Evolutionary conservation across 2,888 invertebrate species (phyloP).

Genomic region (Melipona bicolor): DNA sequence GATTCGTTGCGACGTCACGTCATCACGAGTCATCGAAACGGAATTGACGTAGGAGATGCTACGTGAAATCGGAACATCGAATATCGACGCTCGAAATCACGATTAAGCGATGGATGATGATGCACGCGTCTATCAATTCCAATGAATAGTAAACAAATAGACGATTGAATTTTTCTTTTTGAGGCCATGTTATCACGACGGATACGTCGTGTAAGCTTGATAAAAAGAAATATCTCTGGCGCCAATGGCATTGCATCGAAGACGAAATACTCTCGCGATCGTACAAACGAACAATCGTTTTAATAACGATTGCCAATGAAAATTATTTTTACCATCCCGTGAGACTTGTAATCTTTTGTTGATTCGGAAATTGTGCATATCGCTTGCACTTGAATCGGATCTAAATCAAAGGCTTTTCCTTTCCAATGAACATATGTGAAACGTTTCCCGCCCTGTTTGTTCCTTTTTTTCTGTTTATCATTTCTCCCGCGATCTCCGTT

Average conservation of each 20-base stretch:
- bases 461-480: background rate
- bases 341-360: slow-evolving; percentile 38
- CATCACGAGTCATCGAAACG: slow-evolving; percentile 8
- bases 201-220: slow-evolving; percentile 59
- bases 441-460: background rate
- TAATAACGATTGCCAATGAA: slow-evolving; percentile 29
- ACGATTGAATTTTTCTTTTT: slow-evolving; percentile 55
- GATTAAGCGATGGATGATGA: background rate
- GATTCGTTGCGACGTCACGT: background rate
- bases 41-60: background rate
- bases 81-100: background rate
- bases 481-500: background rate
- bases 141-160: slow-evolving; percentile 38
- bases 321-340: slow-evolving; percentile 47
- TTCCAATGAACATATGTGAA: background rate
- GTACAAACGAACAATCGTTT: background rate
- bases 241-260: slow-evolving; percentile 50
- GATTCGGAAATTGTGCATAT: slow-evolving; percentile 19
- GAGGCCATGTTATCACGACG: slow-evolving; percentile 58
- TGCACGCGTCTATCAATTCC: background rate
- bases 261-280: slow-evolving; percentile 32
- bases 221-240: slow-evolving; percentile 63
- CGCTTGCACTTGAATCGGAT: slow-evolving; percentile 20
- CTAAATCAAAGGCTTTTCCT: no score
- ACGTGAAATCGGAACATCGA: background rate